Conservation (phyloP, 2,888 invertebrate species). For the Dynastes maya region DNA sequence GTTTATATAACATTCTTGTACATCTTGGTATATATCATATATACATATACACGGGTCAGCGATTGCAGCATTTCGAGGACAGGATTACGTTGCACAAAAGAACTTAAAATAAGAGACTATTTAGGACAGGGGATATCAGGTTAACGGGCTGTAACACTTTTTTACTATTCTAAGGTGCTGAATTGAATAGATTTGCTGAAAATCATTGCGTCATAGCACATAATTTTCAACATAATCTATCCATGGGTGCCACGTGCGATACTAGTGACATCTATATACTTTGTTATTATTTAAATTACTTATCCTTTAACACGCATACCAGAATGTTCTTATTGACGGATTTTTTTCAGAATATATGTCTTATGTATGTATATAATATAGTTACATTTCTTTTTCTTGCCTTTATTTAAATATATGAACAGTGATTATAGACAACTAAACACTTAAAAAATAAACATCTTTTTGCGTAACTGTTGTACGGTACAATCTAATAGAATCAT, state of each 20-base stretch:
- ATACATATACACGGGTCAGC: conserved; percentile 56
- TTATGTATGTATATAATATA: conserved; percentile 21
- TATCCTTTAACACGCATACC: conserved; percentile 62
- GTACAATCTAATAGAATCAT: conserved; percentile 61
- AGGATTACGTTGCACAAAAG: neutral
- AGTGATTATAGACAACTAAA: conserved; percentile 64
- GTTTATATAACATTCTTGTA: conserved; percentile 36
- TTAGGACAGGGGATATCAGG: conserved; percentile 59
- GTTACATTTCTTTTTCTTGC: conserved; percentile 58
- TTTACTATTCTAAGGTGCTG: conserved; percentile 62
- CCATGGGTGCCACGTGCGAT: conserved; percentile 66
- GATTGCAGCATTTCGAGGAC: conserved; percentile 42
- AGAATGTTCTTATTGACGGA: conserved; percentile 66
- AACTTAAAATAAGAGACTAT: neutral
- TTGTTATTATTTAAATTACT: conserved; percentile 58
- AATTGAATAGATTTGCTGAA: conserved; percentile 24
- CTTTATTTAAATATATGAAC: conserved; percentile 60
- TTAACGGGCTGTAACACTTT: conserved; percentile 61
- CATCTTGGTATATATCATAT: conserved; percentile 14
- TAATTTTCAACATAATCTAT: conserved; percentile 41
- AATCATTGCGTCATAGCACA: neutral
- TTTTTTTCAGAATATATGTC: conserved; percentile 30
- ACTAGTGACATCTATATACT: conserved; percentile 63
- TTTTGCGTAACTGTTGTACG: conserved; percentile 43
- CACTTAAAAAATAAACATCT: conserved; percentile 67